These are phyloP conservation scores for Calidris pugnax DNA, from an alignment of 2,113 vertebrate genomes.

Conservation along the genomic window DNA sequence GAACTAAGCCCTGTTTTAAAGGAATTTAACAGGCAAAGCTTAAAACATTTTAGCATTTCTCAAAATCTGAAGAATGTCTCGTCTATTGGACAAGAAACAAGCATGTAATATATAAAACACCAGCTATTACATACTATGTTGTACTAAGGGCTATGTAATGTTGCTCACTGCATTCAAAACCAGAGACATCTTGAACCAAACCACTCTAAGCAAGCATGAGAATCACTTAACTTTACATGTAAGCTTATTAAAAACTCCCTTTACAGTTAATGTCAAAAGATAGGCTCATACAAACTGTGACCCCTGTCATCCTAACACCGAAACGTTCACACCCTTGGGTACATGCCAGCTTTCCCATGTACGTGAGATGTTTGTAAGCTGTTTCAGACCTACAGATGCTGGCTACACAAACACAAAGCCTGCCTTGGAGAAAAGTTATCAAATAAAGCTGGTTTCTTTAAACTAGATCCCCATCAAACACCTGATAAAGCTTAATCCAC, in stretches of 20 bases:
- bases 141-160: neutral
- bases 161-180: neutral
- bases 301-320: neutral
- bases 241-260: neutral
- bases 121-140: neutral
- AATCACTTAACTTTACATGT: neutral
- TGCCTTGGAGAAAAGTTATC: neutral
- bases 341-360: neutral
- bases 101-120: neutral
- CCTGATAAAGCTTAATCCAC: slow-evolving; percentile 32
- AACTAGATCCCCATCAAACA: neutral
- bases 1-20: neutral
- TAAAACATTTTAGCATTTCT: neutral
- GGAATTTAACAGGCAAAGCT: neutral
- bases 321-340: neutral
- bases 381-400: neutral
- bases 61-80: neutral
- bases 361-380: neutral
- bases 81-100: neutral
- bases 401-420: neutral
- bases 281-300: neutral
- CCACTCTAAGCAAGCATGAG: neutral
- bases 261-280: neutral
- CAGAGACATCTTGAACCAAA: neutral
- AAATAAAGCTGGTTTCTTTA: neutral